These are phyloP conservation scores for Lochmaea capreae DNA, from an alignment of 2,888 invertebrate genomes.

Conservation along the genomic window DNA sequence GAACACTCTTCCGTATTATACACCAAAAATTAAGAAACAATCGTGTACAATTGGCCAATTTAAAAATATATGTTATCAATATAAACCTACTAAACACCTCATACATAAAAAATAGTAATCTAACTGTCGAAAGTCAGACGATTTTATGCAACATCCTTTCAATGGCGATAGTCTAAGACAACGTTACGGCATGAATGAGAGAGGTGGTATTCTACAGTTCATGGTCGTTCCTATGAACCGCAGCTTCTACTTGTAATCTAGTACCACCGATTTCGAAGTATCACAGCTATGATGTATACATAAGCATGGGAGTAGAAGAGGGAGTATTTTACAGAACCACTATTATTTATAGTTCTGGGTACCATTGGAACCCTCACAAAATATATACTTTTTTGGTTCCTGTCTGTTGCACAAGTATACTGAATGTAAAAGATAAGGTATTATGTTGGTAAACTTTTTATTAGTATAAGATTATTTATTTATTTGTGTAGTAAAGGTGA, in stretches of 20 bases:
- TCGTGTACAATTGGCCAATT: no score
- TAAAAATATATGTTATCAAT: no score
- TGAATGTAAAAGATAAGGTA: constrained; percentile 6
- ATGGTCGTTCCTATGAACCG: constrained; percentile 1
- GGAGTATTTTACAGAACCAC: neutral
- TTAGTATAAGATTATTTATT: neutral
- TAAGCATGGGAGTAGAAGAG: neutral
- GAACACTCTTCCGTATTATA: no score
- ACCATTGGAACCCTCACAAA: neutral
- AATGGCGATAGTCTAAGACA: neutral
- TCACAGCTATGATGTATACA: neutral
- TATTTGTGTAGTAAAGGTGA: constrained; percentile 1
- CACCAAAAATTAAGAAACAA: no score
- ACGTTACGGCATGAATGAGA: neutral
- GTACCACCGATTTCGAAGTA: neutral
- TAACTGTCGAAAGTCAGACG: no score
- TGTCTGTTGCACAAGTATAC: constrained; percentile 6
- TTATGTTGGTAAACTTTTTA: constrained; percentile 4
- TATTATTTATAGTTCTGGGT: neutral
- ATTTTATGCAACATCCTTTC: constrained; percentile 3
- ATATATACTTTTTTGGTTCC: neutral
- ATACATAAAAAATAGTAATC: no score
- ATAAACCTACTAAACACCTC: no score
- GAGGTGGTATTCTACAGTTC: constrained; percentile 4
- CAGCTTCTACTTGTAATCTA: neutral